A percentile compares a stretch with the other conserved stretches of the same genome.
These are phyloP conservation scores for Nannoperca obscura DNA, from an alignment of 2,797 vertebrate genomes.

Conservation along the genomic window DNA sequence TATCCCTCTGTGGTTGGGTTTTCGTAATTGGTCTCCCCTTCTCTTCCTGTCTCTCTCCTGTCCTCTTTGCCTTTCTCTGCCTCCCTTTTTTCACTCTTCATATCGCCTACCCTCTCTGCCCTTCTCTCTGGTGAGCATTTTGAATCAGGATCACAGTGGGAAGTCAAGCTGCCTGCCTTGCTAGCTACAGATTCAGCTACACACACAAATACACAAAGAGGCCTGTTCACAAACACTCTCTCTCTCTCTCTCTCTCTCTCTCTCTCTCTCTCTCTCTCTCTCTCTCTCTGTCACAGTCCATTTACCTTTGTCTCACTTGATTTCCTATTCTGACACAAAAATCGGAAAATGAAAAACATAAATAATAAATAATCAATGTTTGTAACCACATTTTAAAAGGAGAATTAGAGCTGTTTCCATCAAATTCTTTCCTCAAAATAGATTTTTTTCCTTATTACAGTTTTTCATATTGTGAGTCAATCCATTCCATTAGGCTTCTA, in stretches of 20 bases:
- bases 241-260: background rate
- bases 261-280: background rate
- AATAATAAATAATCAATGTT: too few relatives aligned
- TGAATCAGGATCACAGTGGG: conserved; percentile 76
- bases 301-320: too few relatives aligned
- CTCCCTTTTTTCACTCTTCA: conserved; percentile 27
- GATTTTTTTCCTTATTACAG: too few relatives aligned
- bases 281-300: background rate
- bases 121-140: conserved; percentile 65
- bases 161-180: conserved; percentile 56
- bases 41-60: conserved; percentile 41
- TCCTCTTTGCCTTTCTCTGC: conserved; percentile 62
- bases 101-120: conserved; percentile 14
- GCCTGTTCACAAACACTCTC: conserved; percentile 17
- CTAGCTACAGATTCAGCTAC: conserved; percentile 36
- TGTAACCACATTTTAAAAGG: too few relatives aligned
- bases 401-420: too few relatives aligned
- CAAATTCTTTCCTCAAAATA: too few relatives aligned
- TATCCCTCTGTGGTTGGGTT: conserved; percentile 46
- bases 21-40: conserved; percentile 62
- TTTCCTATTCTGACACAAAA: too few relatives aligned
- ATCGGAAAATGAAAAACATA: too few relatives aligned
- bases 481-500: too few relatives aligned
- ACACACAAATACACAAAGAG: conserved; percentile 8
- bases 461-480: too few relatives aligned